These are phyloP conservation scores for Typhlomys cinereus DNA, from an alignment of 2,113 vertebrate species.

Conservation along the genomic window DNA sequence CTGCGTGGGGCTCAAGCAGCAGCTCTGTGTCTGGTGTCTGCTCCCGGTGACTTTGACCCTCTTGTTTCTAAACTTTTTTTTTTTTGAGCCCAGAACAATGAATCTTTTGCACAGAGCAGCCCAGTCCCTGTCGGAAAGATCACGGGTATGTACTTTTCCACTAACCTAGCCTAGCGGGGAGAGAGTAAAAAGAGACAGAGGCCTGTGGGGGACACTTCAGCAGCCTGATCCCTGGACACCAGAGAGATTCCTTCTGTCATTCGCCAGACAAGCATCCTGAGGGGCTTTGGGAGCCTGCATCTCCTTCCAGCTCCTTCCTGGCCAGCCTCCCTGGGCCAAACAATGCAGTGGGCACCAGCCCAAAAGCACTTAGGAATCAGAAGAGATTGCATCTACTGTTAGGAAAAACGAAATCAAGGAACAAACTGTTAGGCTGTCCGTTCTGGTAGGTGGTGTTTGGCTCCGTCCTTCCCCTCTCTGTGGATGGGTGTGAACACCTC, in stretches of 20 bases:
- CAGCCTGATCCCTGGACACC: not conserved
- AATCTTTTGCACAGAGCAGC: slow-evolving; percentile 27
- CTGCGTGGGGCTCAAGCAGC: not conserved
- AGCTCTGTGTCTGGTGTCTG: not conserved
- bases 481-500: not conserved
- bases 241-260: not conserved
- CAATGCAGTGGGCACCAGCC: slow-evolving; percentile 20
- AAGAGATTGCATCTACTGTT: slow-evolving; percentile 49
- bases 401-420: slow-evolving; percentile 38
- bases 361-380: slow-evolving; percentile 34
- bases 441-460: slow-evolving; percentile 6
- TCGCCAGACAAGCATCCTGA: not conserved
- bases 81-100: not conserved
- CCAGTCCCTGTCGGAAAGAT: slow-evolving; percentile 24
- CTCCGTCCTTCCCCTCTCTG: not conserved
- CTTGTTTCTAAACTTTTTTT: not conserved
- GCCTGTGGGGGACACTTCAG: not conserved
- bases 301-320: slow-evolving; percentile 33
- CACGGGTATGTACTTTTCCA: not conserved
- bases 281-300: not conserved
- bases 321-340: not conserved
- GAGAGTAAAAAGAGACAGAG: not conserved
- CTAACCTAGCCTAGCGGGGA: not conserved
- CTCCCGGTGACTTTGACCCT: not conserved
- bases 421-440: slow-evolving; percentile 11